Evolutionary conservation across 2,797 vertebrate species (phyloP).

Genomic region (Labeo calbasu): DNA sequence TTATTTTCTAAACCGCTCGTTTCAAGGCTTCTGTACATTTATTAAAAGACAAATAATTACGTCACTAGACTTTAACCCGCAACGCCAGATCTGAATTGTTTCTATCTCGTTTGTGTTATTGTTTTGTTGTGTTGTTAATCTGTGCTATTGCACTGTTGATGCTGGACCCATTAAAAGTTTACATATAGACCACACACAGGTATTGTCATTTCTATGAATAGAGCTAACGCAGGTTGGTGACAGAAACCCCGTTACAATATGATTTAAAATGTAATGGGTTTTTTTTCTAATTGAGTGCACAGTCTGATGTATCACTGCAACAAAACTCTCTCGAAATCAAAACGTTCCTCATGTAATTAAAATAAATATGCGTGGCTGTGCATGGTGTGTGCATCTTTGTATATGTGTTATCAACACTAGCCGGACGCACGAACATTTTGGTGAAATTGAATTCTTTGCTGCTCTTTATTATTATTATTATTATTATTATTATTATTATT

Average conservation of each 20-base stretch:
- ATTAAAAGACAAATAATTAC: slow-evolving; percentile 1
- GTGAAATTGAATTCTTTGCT: background rate
- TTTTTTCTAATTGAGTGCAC: background rate
- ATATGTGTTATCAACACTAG: background rate
- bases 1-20: background rate
- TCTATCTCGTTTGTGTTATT: slow-evolving; percentile 36
- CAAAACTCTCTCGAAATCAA: background rate
- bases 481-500: background rate
- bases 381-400: background rate
- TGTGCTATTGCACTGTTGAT: slow-evolving; percentile 72
- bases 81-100: background rate
- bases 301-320: background rate
- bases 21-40: background rate
- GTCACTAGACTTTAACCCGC: background rate
- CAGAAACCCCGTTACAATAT: background rate
- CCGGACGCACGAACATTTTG: background rate
- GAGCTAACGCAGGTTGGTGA: background rate
- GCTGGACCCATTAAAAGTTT: slow-evolving; percentile 79
- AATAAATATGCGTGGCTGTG: background rate
- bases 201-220: slow-evolving; percentile 35
- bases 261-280: background rate
- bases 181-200: slow-evolving; percentile 58
- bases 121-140: slow-evolving; percentile 59
- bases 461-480: background rate
- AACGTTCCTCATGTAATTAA: background rate